Evolutionary conservation across 2,888 invertebrate genomes (phyloP).

Genomic region (Petrophora chlorosata): DNA sequence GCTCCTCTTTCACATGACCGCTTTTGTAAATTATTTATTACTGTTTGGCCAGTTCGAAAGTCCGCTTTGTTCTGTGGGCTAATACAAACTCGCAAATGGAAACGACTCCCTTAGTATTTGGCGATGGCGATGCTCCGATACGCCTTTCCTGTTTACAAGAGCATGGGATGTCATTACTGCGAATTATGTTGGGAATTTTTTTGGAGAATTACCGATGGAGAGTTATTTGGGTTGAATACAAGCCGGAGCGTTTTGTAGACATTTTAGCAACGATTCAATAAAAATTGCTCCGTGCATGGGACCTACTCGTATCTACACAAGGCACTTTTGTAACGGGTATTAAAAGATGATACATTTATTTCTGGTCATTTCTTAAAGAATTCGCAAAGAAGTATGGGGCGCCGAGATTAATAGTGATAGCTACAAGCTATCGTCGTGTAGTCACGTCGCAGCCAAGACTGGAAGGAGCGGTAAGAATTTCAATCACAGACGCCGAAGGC

Average conservation of each 20-base stretch:
- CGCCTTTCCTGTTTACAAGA: slow-evolving; percentile 11
- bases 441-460: slow-evolving; percentile 48
- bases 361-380: slow-evolving; percentile 25
- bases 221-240: too few relatives aligned
- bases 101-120: slow-evolving; percentile 51
- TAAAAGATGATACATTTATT: slow-evolving; percentile 26
- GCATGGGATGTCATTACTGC: background rate
- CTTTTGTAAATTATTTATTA: slow-evolving; percentile 80
- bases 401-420: slow-evolving; percentile 33
- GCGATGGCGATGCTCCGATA: slow-evolving; percentile 11
- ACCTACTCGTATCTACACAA: too few relatives aligned
- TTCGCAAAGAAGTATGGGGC: slow-evolving; percentile 13
- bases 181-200: background rate
- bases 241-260: too few relatives aligned
- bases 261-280: too few relatives aligned
- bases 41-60: slow-evolving; percentile 71
- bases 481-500: slow-evolving; percentile 55
- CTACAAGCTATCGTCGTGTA: slow-evolving; percentile 34
- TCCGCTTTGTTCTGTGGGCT: slow-evolving; percentile 66
- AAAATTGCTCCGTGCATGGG: too few relatives aligned
- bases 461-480: slow-evolving; percentile 60
- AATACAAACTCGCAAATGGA: slow-evolving; percentile 57
- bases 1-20: slow-evolving; percentile 75
- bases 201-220: too few relatives aligned
- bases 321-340: too few relatives aligned